Conservation (phyloP, 2,888 invertebrate genomes). For the Eupithecia subfuscata region DNA sequence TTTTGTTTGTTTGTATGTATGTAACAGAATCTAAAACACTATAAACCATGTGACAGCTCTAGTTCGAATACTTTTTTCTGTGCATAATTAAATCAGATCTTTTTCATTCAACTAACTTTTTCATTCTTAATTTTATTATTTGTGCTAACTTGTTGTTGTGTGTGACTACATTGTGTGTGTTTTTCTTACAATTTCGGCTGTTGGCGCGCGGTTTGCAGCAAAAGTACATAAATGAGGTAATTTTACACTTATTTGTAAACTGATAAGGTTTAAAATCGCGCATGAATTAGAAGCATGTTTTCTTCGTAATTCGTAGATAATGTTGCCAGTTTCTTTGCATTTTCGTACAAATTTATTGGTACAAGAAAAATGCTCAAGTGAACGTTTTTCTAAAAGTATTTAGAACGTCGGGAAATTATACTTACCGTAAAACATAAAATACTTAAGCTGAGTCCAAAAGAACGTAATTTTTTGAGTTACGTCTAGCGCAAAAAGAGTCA, state of each 20-base stretch:
- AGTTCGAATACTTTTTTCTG: not conserved
- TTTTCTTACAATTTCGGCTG: constrained; percentile 63
- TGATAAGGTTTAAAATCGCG: not conserved
- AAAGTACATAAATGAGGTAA: constrained; percentile 96
- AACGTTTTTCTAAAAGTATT: not conserved
- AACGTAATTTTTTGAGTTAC: not conserved
- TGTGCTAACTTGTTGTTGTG: constrained; percentile 38
- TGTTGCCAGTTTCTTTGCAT: constrained; percentile 2
- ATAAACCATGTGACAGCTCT: not conserved
- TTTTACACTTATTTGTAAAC: constrained; percentile 12
- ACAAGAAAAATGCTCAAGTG: not conserved
- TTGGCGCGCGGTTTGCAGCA: constrained; percentile 81
- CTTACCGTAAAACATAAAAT: too few relatives aligned
- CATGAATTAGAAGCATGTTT: constrained; percentile 1
- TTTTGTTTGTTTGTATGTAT: not conserved
- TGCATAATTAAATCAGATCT: not conserved
- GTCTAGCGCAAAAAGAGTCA: not conserved
- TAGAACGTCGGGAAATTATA: not conserved
- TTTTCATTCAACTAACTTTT: not conserved
- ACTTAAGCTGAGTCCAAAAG: not conserved
- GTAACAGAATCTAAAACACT: not conserved
- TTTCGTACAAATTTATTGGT: not conserved
- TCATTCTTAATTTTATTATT: not conserved
- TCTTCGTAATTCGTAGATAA: not conserved
- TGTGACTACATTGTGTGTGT: constrained; percentile 56